Base-by-base conservation (phyloP, 2,797 vertebrate species). In the Acipenser ruthenus region DNA sequence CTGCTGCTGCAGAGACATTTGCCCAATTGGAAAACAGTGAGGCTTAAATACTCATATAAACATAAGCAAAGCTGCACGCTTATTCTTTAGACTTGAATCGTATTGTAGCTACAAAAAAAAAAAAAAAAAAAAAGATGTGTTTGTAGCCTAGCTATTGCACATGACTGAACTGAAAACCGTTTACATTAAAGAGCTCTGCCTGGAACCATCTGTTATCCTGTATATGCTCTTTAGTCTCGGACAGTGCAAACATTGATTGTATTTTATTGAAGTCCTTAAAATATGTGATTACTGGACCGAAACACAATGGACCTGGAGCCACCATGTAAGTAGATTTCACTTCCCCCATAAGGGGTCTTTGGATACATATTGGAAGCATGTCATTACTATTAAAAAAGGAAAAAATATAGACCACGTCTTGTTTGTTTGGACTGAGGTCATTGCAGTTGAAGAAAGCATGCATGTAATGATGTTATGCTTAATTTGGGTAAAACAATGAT, bases 31-130 rank as follows among this genome's bases (percentile, higher is more conserved):
- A 88, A 80, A 83, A 75, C 72, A 81, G 70, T 73, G 63, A 80
- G 80, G 84, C 84, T 80, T 76, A 82, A 89, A 87, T 84, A 80
- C 85, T 83, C 77, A 48, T 81, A 91, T 89, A 93, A 91, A 94
- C 93, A 95, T 92, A 93, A 94, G 93, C 89, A 82, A 88, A 90
- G 91, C 89, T 87, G 82, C 87, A 90, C 83, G 86, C 88, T 84
- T 86, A 84, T 89, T 87, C 86, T 83, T 81, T 73, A 84, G 74
- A 70, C 72, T 74, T 71, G 79, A 74, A 79, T 77, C 60, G 50
- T 76, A 79, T 74, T 80, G 84, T 82, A 55, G 74, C 77, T 15
- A 50, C 50, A 62, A 23, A 50, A 6, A 4, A 47, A 49, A 59
- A n/a, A n/a, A n/a, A n/a, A 47, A 9, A 23, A 63, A 52, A 15